These are phyloP conservation scores for Pseudopleuronectes americanus DNA, from an alignment of 2,797 vertebrate species.

Conservation along the genomic window DNA sequence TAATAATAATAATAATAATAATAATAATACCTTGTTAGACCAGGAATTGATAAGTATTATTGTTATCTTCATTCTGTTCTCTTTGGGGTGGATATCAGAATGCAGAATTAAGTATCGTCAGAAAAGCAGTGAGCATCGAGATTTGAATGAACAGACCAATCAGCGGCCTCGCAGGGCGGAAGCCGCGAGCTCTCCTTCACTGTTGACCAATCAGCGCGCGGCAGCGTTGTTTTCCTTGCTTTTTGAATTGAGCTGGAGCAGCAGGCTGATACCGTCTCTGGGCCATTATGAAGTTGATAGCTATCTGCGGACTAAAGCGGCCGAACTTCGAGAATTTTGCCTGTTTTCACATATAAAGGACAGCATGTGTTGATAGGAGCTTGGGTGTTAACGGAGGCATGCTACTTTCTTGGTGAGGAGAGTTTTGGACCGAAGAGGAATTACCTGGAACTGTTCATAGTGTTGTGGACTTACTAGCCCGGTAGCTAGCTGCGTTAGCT, in stretches of 20 bases:
- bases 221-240: conserved; percentile 59
- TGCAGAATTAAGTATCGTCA: too few relatives aligned
- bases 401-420: conserved; percentile 8
- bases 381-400: conserved; percentile 1
- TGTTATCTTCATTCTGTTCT: too few relatives aligned
- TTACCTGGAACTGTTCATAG: conserved; percentile 1
- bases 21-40: too few relatives aligned
- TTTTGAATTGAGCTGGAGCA: conserved; percentile 81
- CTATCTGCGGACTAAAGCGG: conserved; percentile 52
- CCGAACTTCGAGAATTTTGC: conserved; percentile 4
- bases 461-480: conserved; percentile 43
- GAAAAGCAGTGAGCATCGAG: conserved; percentile 30
- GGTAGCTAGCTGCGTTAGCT: conserved; percentile 55
- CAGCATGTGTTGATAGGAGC: conserved; percentile 35
- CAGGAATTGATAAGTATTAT: too few relatives aligned
- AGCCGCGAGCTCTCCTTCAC: background rate
- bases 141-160: conserved; percentile 84
- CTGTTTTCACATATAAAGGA: background rate
- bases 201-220: conserved; percentile 76
- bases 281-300: conserved; percentile 18
- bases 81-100: too few relatives aligned
- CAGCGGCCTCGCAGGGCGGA: conserved; percentile 27
- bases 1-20: too few relatives aligned
- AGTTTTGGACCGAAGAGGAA: conserved; percentile 17
- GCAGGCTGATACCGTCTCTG: conserved; percentile 23